These are phyloP conservation scores for Aspiorhynchus laticeps DNA, from an alignment of 2,113 vertebrate species.

Conservation along the genomic window DNA sequence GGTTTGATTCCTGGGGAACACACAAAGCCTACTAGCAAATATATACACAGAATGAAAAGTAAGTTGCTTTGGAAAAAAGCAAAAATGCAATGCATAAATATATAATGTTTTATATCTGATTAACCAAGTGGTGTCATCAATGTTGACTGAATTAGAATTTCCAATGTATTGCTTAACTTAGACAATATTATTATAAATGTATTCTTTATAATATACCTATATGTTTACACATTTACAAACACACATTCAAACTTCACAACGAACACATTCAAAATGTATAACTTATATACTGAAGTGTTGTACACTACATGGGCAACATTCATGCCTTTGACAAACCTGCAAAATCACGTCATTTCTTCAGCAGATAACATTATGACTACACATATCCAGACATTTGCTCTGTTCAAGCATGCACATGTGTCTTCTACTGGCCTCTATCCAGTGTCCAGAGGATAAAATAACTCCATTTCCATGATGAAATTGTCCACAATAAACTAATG, in stretches of 20 bases:
- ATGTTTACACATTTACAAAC: not conserved
- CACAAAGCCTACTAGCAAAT: not conserved
- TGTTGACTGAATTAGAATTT: not conserved
- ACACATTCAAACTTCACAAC: not conserved
- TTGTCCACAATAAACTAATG: slow-evolving; percentile 26
- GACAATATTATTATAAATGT: not conserved
- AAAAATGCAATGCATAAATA: not conserved
- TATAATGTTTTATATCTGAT: not conserved
- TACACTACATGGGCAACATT: not conserved
- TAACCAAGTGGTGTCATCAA: not conserved
- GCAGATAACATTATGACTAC: not conserved
- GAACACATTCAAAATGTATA: not conserved
- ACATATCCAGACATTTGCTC: not conserved
- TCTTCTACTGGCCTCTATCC: slow-evolving; percentile 3
- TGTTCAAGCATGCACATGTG: slow-evolving; percentile 23
- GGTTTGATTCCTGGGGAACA: not conserved
- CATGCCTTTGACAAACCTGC: not conserved
- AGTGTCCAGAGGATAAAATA: slow-evolving; percentile 38
- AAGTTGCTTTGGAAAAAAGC: not conserved
- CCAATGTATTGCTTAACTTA: not conserved
- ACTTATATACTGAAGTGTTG: not conserved
- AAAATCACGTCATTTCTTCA: not conserved
- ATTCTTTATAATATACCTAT: slow-evolving; percentile 6
- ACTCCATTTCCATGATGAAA: slow-evolving; percentile 30
- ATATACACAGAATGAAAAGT: not conserved